phyloP scores from a whole-genome alignment of 2,888 invertebrate species.

The Cyclophora punctaria region DNA sequence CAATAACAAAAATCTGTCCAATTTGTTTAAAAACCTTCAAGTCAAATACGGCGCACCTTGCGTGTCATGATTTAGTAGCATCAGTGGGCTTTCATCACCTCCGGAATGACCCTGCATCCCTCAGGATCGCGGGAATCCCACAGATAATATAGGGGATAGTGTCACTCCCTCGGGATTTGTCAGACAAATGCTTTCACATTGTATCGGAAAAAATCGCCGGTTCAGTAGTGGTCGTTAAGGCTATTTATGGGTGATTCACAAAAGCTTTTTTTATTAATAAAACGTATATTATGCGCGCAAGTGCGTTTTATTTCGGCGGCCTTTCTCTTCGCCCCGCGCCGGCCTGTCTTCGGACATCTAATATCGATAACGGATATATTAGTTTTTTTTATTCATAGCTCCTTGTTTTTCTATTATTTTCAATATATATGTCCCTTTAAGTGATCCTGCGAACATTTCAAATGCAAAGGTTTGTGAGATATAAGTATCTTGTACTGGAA shows the following conservation, averaged over 20 bases:
- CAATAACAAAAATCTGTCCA: slow-evolving; percentile 46
- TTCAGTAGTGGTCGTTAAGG: slow-evolving; percentile 68
- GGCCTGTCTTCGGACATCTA: slow-evolving; percentile 70
- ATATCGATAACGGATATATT: slow-evolving; percentile 51
- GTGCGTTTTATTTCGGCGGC: slow-evolving; percentile 69
- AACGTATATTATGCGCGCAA: slow-evolving; percentile 75
- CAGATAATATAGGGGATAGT: slow-evolving; percentile 64
- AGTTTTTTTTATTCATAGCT: slow-evolving; percentile 31
- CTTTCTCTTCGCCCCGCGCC: slow-evolving; percentile 66
- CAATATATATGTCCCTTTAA: no score
- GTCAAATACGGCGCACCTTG: slow-evolving; percentile 57
- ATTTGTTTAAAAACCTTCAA: slow-evolving; percentile 44
- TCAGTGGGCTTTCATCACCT: slow-evolving; percentile 68
- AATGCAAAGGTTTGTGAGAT: no score
- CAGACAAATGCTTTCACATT: slow-evolving; percentile 69
- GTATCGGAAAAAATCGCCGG: slow-evolving; percentile 71
- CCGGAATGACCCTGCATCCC: slow-evolving; percentile 68
- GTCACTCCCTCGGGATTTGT: slow-evolving; percentile 71
- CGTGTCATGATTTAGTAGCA: slow-evolving; percentile 63
- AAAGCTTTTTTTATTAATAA: slow-evolving; percentile 73
- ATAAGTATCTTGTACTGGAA: no score
- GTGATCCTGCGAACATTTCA: no score
- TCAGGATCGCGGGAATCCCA: slow-evolving; percentile 47
- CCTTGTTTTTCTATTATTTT: slow-evolving; percentile 23
- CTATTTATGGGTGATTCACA: slow-evolving; percentile 71